Conservation (phyloP, 2,113 vertebrate species). For the Neopipo cinnamomea region DNA sequence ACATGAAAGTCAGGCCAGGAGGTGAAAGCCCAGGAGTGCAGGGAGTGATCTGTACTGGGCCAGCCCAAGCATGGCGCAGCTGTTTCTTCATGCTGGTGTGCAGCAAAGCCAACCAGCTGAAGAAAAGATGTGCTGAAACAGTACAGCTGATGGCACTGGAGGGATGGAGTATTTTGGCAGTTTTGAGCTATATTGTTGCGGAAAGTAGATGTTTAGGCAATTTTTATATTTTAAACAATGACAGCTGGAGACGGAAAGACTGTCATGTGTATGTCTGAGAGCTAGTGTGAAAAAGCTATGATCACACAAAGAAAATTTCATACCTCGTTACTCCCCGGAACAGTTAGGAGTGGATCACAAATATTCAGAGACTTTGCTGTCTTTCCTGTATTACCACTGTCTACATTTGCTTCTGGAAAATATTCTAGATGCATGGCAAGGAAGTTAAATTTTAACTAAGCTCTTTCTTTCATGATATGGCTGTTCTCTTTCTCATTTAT, state of each 20-base stretch:
- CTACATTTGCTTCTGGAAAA: conserved; percentile 1
- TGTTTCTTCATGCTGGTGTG: rapidly evolving
- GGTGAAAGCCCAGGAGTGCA: rapidly evolving
- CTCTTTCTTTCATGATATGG: not conserved
- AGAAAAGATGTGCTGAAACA: not conserved
- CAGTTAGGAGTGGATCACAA: not conserved
- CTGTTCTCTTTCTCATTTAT: conserved; percentile 31
- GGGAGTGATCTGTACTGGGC: not conserved
- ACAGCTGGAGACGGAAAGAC: not conserved
- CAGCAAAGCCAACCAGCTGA: not conserved
- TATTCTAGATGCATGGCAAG: not conserved
- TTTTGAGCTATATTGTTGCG: not conserved
- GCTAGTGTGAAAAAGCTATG: not conserved
- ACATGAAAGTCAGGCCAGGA: not conserved
- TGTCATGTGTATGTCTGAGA: not conserved
- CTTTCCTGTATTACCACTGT: not conserved
- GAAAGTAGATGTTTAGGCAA: not conserved
- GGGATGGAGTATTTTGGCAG: not conserved
- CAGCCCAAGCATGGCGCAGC: rapidly evolving
- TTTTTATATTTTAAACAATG: not conserved
- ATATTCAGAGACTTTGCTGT: conserved; percentile 1
- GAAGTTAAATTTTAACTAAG: conserved; percentile 40
- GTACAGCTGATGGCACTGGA: not conserved
- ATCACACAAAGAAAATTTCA: not conserved
- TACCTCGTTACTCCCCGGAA: not conserved